Percentiles rank a stretch among this genome's conserved stretches.
Evolutionary conservation across 2,797 vertebrate genomes (phyloP).

Genomic region (Siniperca obscura): DNA sequence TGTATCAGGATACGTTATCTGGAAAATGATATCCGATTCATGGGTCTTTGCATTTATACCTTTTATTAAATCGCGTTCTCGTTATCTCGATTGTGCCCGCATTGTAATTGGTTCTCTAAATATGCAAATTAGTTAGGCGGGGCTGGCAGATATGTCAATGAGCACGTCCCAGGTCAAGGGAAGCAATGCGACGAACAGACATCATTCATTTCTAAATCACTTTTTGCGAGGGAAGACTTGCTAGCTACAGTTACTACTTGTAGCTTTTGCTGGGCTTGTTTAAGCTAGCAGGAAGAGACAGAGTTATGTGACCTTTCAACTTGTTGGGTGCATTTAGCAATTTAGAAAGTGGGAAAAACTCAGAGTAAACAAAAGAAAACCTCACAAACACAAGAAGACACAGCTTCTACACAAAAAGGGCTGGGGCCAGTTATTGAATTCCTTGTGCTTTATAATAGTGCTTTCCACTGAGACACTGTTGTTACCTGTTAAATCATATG

Average conservation of each 20-base stretch:
- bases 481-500: background rate
- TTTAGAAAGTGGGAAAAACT: background rate
- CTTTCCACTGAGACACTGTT: background rate
- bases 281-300: background rate
- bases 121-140: background rate
- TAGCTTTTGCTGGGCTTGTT: background rate
- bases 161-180: background rate
- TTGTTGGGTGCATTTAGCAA: background rate
- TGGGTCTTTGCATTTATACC: background rate
- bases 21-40: background rate
- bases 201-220: background rate
- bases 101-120: background rate
- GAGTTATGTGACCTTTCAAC: background rate
- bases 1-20: background rate
- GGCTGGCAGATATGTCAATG: background rate
- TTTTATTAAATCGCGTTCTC: background rate
- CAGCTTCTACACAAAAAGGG: background rate
- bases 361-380: background rate
- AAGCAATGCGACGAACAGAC: background rate
- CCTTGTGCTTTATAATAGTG: background rate
- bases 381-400: background rate
- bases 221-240: background rate
- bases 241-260: background rate
- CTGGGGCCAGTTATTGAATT: background rate
- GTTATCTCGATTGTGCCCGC: background rate